Base-by-base conservation (phyloP, 2,888 invertebrate genomes). In the Eupithecia exiguata region DNA sequence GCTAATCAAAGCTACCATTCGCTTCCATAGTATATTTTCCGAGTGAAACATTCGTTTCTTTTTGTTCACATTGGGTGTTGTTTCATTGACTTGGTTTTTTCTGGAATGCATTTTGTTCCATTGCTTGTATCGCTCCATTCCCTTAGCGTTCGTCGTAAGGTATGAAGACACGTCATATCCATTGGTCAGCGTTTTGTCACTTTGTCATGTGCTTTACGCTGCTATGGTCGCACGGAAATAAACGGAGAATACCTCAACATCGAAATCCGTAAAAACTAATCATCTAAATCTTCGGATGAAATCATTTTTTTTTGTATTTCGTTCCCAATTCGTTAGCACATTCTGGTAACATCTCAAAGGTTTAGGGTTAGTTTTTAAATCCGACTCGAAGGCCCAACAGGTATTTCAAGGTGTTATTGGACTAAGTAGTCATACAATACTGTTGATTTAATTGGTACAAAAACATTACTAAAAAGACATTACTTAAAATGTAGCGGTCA, bases 201-300 rank as follows among this genome's bases (percentile, higher is more conserved):
- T 75, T 74, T 74, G 76, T 83, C 81, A 80, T 77, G 78, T 83
- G 84, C 85, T 84, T 85, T 75, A 70, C 75, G 82, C 82, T 84
- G 84, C 73, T 40, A 70, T 68, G 69, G 74, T 80, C 75, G 76
- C 80, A 83, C 83, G 83, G 80, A 81, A 83, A 82, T 79, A 78
- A 78, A 77, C 67, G 68, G 68, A 63, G 63, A 58, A 25, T 25
- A n/a, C n/a, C n/a, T n/a, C 10, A 65, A 62, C 49, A 10, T 65
- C 5, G n/a, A n/a, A 21, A 1, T 63, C 18, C 35, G 16, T 35
- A 1, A 25, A 58, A 0, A 58, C 25, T 1, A 25, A 25, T 58
- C 58, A 18, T 58, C n/a, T n/a, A n/a, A n/a, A n/a, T n/a, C n/a
- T n/a, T n/a, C n/a, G n/a, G n/a, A n/a, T n/a, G n/a, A n/a, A n/a